A percentile compares a stretch with the other conserved stretches of the same genome.
phyloP scores from a whole-genome alignment of 2,888 invertebrate species.

The Ceriagrion tenellum region DNA sequence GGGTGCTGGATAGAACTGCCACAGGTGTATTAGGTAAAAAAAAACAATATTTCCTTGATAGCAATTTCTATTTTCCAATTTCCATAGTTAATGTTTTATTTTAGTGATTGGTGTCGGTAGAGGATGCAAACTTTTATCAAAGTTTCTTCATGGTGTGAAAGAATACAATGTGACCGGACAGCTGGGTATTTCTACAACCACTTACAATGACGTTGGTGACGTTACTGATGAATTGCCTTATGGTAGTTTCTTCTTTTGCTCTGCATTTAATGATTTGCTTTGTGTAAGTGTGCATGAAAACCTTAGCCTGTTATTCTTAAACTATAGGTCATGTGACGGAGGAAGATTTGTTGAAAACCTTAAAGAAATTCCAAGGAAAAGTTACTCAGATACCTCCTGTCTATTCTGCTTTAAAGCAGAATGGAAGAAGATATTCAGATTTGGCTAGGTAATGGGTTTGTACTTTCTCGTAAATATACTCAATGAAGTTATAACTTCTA shows the following conservation, averaged over 20 bases:
- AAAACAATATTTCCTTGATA: neutral
- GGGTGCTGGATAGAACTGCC: slow-evolving; percentile 74
- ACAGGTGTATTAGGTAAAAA: slow-evolving; percentile 73
- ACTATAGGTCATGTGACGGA: slow-evolving; percentile 72
- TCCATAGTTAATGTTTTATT: slow-evolving; percentile 46
- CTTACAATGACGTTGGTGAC: slow-evolving; percentile 73
- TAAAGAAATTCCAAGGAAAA: slow-evolving; percentile 72
- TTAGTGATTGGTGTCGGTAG: slow-evolving; percentile 73
- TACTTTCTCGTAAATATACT: neutral
- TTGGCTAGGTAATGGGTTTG: slow-evolving; percentile 71
- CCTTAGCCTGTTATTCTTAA: neutral
- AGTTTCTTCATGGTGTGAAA: slow-evolving; percentile 73
- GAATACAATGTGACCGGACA: slow-evolving; percentile 73
- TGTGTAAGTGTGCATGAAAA: neutral
- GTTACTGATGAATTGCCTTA: slow-evolving; percentile 72
- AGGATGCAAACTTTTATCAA: slow-evolving; percentile 73
- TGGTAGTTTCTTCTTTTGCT: slow-evolving; percentile 70
- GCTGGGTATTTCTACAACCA: slow-evolving; percentile 73
- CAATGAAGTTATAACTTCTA: too few species aligned
- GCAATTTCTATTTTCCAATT: too few species aligned
- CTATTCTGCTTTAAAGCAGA: slow-evolving; percentile 73
- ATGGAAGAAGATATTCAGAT: slow-evolving; percentile 72
- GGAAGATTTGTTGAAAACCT: slow-evolving; percentile 70
- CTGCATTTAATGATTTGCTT: neutral
- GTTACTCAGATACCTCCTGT: slow-evolving; percentile 73